Base-by-base conservation (phyloP, 2,113 vertebrate species). In the Polypterus bichir region DNA sequence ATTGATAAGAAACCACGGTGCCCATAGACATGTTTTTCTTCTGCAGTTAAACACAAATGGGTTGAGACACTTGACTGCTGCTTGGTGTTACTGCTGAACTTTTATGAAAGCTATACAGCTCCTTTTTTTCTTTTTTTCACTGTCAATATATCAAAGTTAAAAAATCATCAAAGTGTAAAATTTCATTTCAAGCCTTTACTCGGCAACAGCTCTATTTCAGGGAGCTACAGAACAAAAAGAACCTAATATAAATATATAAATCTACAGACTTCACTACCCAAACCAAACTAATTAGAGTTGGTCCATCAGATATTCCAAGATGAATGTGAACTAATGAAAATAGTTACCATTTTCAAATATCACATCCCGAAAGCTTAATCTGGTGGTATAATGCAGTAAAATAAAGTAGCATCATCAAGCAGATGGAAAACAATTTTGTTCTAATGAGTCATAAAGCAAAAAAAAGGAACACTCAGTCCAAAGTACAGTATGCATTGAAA, bases 71-170 rank as follows among this genome's bases (percentile, higher is more conserved):
- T 89, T 92, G 91, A 89, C 91, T 91, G 87, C 88, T 88, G 87
- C 86, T 84, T 83, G 80, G 84, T 70, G 68, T 84, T 86, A 75
- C 87, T 88, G 83, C 86, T 89, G 79, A 83, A 89, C 83, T 89
- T 94, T 86, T 89, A 88, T 85, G 82, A 87, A 87, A 86, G 83
- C 84, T 83, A 76, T 83, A 80, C 81, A 83, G 82, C 81, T 84
- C 79, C 80, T 85, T 71, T 65, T 69, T 71, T 52, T 65, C 27
- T 71, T 75, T 72, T 84, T 77, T 94, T 94, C 92, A 89, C 92
- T 91, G 92, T 94, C 90, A 91, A 90, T 89, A 89, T 93, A 94
- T 96, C 92, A 97, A 95, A 94, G 92, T 91, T 91, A 65, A 66
- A 81, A 86, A 83, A 87, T 87, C 90, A 92, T 95, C 92, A 94